Evolutionary conservation across 2,797 vertebrate genomes (phyloP).

Genomic region (Bufotes viridis): DNA sequence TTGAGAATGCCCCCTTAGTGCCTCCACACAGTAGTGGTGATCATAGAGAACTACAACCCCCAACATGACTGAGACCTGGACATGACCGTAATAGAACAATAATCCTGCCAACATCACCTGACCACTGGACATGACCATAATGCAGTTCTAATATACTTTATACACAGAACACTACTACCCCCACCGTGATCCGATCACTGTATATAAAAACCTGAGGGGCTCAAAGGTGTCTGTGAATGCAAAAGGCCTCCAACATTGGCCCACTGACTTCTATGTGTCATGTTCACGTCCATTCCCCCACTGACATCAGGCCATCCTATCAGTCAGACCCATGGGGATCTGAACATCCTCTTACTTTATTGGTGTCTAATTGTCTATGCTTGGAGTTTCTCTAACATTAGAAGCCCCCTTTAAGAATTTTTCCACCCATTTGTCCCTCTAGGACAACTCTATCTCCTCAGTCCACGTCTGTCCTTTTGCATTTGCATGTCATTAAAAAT

Average conservation of each 20-base stretch:
- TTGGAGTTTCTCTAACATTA: no score
- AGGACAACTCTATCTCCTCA: neutral
- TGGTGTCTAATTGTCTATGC: neutral
- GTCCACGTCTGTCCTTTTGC: neutral
- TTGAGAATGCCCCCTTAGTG: no score
- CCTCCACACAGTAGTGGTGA: no score
- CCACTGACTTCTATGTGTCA: no score
- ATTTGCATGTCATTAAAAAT: no score
- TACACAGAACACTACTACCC: no score
- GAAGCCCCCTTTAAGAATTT: neutral
- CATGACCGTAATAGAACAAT: neutral
- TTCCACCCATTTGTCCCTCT: neutral
- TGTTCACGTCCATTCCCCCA: no score
- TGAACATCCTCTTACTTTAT: neutral
- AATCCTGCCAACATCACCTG: neutral
- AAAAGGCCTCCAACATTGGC: no score
- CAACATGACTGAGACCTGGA: neutral
- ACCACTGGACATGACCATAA: neutral
- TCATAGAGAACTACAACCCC: neutral
- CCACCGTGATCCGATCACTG: no score
- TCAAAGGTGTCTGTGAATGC: no score
- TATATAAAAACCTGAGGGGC: no score
- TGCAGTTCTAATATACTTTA: neutral
- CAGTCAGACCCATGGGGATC: neutral
- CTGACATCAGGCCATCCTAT: no score